A percentile compares a stretch with the other conserved stretches of the same genome.
Conservation (phyloP, 2,797 vertebrate genomes). For the Platalea minor region DNA sequence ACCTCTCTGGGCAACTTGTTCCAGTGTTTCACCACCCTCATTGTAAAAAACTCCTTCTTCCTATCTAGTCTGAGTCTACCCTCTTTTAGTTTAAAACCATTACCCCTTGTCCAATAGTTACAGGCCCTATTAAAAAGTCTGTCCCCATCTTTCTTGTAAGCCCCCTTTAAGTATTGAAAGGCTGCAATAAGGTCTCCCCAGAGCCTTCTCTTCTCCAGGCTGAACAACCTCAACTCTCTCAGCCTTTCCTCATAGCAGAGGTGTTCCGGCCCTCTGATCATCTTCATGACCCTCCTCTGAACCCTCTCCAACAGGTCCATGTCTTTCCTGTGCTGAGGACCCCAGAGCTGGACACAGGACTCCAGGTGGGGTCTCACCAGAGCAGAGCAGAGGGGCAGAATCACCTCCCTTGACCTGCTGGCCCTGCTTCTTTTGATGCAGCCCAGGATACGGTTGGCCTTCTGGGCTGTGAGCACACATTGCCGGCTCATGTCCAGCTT, state of each 20-base stretch:
- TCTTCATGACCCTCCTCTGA: not conserved
- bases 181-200: accelerated
- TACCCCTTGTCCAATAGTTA: not conserved
- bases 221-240: not conserved
- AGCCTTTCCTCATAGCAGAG: not conserved
- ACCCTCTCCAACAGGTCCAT: not conserved
- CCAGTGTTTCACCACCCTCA: not conserved
- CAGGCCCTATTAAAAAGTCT: not conserved
- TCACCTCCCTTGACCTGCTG: not conserved
- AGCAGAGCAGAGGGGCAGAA: not conserved
- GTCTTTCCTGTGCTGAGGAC: not conserved
- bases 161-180: not conserved
- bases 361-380: not conserved
- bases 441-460: not conserved
- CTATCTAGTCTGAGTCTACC: not conserved
- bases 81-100: not conserved
- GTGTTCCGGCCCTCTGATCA: not conserved
- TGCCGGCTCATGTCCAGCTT: not conserved
- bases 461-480: not conserved
- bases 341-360: not conserved
- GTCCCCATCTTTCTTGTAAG: not conserved
- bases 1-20: not conserved
- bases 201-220: not conserved
- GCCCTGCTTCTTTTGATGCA: accelerated
- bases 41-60: accelerated